These are phyloP conservation scores for Drepana arcuata DNA, from an alignment of 1,140 invertebrate species.

Conservation along the genomic window DNA sequence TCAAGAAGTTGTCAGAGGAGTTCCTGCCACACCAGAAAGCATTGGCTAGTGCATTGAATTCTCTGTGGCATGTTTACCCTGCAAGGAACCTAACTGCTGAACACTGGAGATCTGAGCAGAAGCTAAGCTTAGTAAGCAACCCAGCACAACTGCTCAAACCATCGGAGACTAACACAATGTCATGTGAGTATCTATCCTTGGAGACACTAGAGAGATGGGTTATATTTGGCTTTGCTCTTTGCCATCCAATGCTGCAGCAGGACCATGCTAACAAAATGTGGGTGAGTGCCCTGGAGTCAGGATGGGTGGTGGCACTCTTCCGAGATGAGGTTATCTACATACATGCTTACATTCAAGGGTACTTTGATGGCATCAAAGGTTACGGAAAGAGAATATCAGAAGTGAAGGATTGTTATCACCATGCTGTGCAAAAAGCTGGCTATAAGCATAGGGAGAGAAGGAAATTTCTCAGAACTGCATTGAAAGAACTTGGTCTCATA, in stretches of 20 bases:
- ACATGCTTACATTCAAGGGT: conserved; percentile 93
- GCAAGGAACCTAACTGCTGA: conserved; percentile 94
- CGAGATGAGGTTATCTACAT: conserved; percentile 98
- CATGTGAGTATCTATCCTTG: conserved; percentile 96
- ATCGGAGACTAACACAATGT: conserved; percentile 95
- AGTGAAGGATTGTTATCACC: conserved; percentile 94
- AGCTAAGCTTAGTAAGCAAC: conserved; percentile 94
- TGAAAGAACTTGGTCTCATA: conserved; percentile 96
- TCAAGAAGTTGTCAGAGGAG: conserved; percentile 97
- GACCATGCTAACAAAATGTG: conserved; percentile 91
- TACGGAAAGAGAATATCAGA: conserved; percentile 93
- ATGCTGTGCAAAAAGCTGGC: conserved; percentile 90
- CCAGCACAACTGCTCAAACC: conserved; percentile 93
- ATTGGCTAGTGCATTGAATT: conserved; percentile 87
- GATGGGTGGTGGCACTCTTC: conserved; percentile 95
- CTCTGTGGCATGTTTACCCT: conserved; percentile 89
- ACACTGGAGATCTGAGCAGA: conserved; percentile 93
- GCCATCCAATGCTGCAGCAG: conserved; percentile 87
- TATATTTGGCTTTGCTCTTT: conserved; percentile 93
- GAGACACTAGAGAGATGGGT: conserved; percentile 98
- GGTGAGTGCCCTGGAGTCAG: conserved; percentile 91
- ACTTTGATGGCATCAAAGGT: conserved; percentile 97
- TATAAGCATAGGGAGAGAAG: conserved; percentile 94
- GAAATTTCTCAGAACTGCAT: conserved; percentile 95
- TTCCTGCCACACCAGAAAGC: conserved; percentile 95